These are phyloP conservation scores for Pachliopta kotzebuea DNA, from an alignment of 2,888 invertebrate genomes.

Conservation along the genomic window DNA sequence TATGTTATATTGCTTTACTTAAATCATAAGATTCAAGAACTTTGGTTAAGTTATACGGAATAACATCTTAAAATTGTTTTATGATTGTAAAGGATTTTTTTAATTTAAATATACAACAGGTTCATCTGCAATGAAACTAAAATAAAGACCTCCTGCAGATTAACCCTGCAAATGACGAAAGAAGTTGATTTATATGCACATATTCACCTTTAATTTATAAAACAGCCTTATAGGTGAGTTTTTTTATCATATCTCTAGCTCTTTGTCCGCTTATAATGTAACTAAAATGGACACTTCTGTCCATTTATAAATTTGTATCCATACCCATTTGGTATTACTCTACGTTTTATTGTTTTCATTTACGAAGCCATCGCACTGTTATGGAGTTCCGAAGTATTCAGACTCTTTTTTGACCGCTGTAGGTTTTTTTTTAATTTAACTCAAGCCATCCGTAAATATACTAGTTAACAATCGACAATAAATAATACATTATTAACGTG, in stretches of 20 bases:
- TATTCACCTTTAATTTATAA: constrained; percentile 20
- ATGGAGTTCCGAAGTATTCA: constrained; percentile 2
- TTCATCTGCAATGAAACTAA: no score
- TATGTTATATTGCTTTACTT: no score
- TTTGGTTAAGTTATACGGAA: no score
- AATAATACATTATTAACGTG: no score
- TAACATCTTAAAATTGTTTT: no score
- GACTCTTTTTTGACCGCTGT: background rate
- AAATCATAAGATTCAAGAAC: no score
- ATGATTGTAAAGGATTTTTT: no score
- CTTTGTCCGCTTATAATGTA: constrained; percentile 19
- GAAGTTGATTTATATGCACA: constrained; percentile 15
- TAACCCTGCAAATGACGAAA: constrained; percentile 1
- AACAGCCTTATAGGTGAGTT: background rate
- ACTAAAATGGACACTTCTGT: constrained; percentile 24
- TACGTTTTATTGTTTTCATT: constrained; percentile 15
- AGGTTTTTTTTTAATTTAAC: background rate
- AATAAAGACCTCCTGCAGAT: background rate
- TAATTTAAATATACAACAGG: no score
- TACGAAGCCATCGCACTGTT: constrained; percentile 3
- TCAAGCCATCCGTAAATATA: no score
- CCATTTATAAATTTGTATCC: constrained; percentile 20
- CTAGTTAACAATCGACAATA: no score
- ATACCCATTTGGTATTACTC: constrained; percentile 8
- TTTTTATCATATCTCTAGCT: constrained; percentile 2